Conservation (phyloP, 64 coral and sea anemone species). For the Stichodactyla mertensii region DNA sequence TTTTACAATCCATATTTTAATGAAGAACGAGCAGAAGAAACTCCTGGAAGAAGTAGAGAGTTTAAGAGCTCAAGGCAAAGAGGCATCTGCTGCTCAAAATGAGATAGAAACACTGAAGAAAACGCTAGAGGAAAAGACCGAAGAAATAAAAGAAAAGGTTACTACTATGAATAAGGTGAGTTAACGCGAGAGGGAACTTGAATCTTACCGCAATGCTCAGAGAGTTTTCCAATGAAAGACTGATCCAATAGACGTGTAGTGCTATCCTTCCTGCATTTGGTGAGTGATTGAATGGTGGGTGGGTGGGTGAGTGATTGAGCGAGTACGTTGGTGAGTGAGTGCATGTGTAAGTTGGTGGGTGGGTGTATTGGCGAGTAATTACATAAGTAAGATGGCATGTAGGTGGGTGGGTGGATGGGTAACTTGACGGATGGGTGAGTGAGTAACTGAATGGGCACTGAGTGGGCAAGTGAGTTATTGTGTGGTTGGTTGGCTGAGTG, state of each 20-base stretch:
- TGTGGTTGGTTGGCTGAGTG: no score
- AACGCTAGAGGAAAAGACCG: slow-evolving; percentile 60
- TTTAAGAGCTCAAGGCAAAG: neutral
- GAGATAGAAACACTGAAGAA: slow-evolving; percentile 58
- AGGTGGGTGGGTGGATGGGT: no score
- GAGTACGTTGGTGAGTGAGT: no score
- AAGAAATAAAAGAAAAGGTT: slow-evolving; percentile 70
- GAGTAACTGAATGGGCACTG: no score
- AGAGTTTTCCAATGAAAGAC: neutral
- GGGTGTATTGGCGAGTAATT: no score
- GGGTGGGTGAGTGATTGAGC: no score
- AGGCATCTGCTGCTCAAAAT: neutral
- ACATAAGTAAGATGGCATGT: no score
- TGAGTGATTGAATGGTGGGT: no score
- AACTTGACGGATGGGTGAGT: no score
- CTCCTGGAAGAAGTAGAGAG: slow-evolving; percentile 23
- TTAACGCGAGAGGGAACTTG: neutral
- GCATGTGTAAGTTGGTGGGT: no score
- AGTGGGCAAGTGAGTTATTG: no score
- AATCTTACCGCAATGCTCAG: neutral
- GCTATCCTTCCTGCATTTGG: no score
- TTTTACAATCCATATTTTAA: neutral
- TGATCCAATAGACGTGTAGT: neutral
- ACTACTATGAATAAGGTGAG: slow-evolving; percentile 70
- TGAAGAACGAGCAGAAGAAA: slow-evolving; percentile 49